These are phyloP conservation scores for Furnarius figulus DNA, from an alignment of 2,113 vertebrate genomes.

Conservation along the genomic window DNA sequence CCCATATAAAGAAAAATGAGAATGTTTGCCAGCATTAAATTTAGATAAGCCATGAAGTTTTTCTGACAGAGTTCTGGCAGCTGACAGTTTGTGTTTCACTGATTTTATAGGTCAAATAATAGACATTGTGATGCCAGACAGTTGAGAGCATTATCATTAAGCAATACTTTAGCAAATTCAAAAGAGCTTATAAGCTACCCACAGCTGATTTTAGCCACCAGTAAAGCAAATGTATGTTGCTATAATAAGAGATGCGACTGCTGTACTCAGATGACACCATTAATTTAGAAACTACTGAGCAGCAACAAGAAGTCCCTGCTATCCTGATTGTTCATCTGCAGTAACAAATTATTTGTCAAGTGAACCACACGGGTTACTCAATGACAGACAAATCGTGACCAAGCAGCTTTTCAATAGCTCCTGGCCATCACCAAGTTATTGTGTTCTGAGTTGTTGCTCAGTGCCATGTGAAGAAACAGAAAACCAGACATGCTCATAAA, in stretches of 20 bases:
- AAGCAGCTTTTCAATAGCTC: neutral
- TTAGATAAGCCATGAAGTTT: neutral
- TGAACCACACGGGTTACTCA: neutral
- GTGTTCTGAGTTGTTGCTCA: fast-evolving
- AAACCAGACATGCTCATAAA: neutral
- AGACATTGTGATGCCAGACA: neutral
- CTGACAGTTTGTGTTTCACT: neutral
- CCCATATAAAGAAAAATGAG: neutral
- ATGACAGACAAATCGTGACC: neutral
- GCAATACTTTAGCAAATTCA: constrained; percentile 23
- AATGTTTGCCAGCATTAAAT: neutral
- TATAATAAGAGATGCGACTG: neutral
- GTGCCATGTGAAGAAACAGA: neutral
- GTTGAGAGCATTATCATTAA: neutral
- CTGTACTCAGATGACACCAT: neutral
- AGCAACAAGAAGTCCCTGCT: neutral
- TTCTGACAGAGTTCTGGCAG: neutral
- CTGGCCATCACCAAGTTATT: fast-evolving
- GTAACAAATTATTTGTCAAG: neutral
- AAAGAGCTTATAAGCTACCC: constrained; percentile 24
- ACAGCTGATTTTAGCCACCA: constrained; percentile 34
- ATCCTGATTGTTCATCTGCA: neutral
- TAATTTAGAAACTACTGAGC: neutral
- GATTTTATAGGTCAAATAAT: constrained; percentile 38
- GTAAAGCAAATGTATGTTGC: neutral